Evolutionary conservation across 2,113 vertebrate species (phyloP), one percentile per base, ranked within the genome.

Genomic region (Galemys pyrenaicus): DNA sequence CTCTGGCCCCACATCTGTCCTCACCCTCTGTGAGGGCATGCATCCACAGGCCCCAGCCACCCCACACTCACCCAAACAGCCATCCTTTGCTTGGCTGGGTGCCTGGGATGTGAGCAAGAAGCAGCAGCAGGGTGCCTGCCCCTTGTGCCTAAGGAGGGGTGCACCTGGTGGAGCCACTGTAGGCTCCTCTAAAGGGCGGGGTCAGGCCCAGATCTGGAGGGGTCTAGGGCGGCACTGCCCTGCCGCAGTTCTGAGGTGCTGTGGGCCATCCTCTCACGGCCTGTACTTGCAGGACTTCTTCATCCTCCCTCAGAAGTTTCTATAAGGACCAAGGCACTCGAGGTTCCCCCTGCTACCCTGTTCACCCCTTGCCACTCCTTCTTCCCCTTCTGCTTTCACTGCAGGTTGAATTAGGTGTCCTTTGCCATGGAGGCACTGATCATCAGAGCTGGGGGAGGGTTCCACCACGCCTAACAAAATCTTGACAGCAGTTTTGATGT

Each of bases 401-500:
- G 35, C 26, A 11, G 19, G 19, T 30, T 24, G 56, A 64, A 41
- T 19, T 30, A 46, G 64, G 11, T 41, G 86, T 83, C 84, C 54
- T 30, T 83, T 65, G 83, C 67, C 68, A 75, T 8, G 37, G 74
- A 67, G 51, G 64, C 35, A 58, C n/a, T 89, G 41, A 30, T n/a
- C 46, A 28, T 11, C 22, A 4, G 70, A 5, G 58, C 5, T 3
- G 13, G 44, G 35, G 46, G 32, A 30, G 6, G 22, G 56, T n/a
- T n/a, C 41, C 77, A 60, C 41, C 54, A 90, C 88, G 70, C 82
- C 74, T 56, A 77, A 93, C 62, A 67, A 91, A 89, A 89, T 80
- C 71, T 84, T 93, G 67, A 54, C 65, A 60, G 49, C 20, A 32
- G 65, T 77, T 94, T 77, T 39, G 37, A 49, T 84, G 60, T 78